Evolutionary conservation across 37 sponge, comb jelly and placozoan genomes (phyloP).

Genomic region (Cladorhizidae sp.): DNA sequence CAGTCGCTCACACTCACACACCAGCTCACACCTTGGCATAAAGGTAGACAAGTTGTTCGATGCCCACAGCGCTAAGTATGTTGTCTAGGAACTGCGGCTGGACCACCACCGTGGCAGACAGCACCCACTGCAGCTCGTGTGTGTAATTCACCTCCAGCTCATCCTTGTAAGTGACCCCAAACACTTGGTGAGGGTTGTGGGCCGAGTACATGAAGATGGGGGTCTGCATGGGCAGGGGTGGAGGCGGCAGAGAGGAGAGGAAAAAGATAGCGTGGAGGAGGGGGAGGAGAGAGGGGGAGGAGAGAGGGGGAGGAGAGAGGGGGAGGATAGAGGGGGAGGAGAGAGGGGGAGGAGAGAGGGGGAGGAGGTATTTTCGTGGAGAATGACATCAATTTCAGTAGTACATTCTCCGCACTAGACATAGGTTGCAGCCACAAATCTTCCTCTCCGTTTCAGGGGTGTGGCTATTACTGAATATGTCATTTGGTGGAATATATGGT

Average conservation of each 20-base stretch:
- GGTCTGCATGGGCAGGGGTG: conserved; percentile 21
- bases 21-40: conserved; percentile 85
- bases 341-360: too few relatives aligned
- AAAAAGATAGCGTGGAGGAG: not conserved
- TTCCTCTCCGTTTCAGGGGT: too few relatives aligned
- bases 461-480: too few relatives aligned
- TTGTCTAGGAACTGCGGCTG: conserved; percentile 64
- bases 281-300: not conserved
- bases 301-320: not conserved
- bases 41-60: conserved; percentile 75
- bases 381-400: too few relatives aligned
- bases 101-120: conserved; percentile 33
- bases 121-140: conserved; percentile 44
- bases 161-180: conserved; percentile 2
- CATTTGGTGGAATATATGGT: too few relatives aligned
- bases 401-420: too few relatives aligned
- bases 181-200: conserved; percentile 44
- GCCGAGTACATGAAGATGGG: conserved; percentile 58
- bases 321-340: too few relatives aligned
- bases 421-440: too few relatives aligned
- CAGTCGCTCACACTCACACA: not conserved
- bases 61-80: conserved; percentile 51
- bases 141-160: conserved; percentile 1
- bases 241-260: not conserved
- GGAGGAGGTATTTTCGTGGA: too few relatives aligned